Evolutionary conservation across 2,888 invertebrate species (phyloP), one percentile per base, ranked within the genome.

Genomic region (Apodemia zela): DNA sequence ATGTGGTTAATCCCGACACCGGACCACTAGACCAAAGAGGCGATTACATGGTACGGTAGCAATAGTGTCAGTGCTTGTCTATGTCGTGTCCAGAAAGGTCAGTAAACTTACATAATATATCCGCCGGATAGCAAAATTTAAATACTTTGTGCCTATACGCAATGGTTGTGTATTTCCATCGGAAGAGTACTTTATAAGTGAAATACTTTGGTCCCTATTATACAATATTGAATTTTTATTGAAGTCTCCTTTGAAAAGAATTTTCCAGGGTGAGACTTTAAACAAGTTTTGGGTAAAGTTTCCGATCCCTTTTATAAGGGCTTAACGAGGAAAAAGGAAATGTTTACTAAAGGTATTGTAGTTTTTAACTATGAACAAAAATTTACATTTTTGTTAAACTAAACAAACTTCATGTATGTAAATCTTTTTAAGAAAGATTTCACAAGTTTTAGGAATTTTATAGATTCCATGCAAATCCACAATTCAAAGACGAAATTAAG

Each of bases 231-330:
- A 84, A 86, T 85, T 84, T 80, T 79, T 84, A 82, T 85, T 87
- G 85, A 86, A 87, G 87, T 84, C 84, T 82, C 81, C 84, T 81
- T 82, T 84, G 78, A 82, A 87, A 89, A 85, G 89, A 89, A 89
- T 89, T 89, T 89, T 81, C 85, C 84, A 84, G 84, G 83, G 88
- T 85, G 85, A 86, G 89, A 91, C 84, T 89, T 89, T 89, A 89
- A 89, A 89, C 85, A 90, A 90, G 88, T 90, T 90, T 89, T 86
- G 85, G 87, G 78, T 79, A 74, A 87, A 85, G 87, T 89, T 83
- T 80, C 79, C 78, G 81, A 84, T 84, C 86, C 89, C 87, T 88
- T 89, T 87, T 85, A 87, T 87, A 87, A 86, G 84, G 86, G 85
- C 82, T 82, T 87, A 89, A 88, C 87, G 88, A 87, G 84, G 82